Evolutionary conservation across 2,888 invertebrate species (phyloP).

Genomic region (Ichneumon xanthorius): DNA sequence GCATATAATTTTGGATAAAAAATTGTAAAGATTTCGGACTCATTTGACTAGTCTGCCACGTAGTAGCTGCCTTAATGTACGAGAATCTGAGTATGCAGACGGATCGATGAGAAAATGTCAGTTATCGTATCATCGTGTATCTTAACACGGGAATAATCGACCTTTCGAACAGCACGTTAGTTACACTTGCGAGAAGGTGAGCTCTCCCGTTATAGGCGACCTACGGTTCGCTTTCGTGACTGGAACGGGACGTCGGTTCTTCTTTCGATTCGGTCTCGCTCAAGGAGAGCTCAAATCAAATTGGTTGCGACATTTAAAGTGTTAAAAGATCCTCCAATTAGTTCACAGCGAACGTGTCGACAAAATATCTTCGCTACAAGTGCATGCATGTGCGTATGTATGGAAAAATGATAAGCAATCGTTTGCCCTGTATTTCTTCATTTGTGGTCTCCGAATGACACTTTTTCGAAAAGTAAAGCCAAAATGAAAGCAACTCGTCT

Average conservation of each 20-base stretch:
- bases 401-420: not conserved
- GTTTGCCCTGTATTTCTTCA: not conserved
- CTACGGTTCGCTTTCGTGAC: not conserved
- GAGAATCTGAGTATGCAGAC: not conserved
- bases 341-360: too few species aligned
- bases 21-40: too few species aligned
- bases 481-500: not conserved
- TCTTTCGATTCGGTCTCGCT: not conserved
- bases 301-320: not conserved
- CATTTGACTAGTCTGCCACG: too few species aligned
- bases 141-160: slow-evolving; percentile 39
- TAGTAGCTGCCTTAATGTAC: not conserved
- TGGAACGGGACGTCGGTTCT: too few species aligned
- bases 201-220: not conserved
- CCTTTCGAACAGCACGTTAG: slow-evolving; percentile 32
- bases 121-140: slow-evolving; percentile 15
- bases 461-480: not conserved
- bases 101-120: slow-evolving; percentile 34
- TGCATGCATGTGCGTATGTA: not conserved
- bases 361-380: too few species aligned
- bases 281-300: not conserved
- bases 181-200: slow-evolving; percentile 23
- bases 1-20: too few species aligned
- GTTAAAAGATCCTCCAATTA: not conserved
- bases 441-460: not conserved